A percentile compares a stretch with the other conserved stretches of the same genome.
Evolutionary conservation across 2,113 vertebrate genomes (phyloP).

Genomic region (Micromys minutus): DNA sequence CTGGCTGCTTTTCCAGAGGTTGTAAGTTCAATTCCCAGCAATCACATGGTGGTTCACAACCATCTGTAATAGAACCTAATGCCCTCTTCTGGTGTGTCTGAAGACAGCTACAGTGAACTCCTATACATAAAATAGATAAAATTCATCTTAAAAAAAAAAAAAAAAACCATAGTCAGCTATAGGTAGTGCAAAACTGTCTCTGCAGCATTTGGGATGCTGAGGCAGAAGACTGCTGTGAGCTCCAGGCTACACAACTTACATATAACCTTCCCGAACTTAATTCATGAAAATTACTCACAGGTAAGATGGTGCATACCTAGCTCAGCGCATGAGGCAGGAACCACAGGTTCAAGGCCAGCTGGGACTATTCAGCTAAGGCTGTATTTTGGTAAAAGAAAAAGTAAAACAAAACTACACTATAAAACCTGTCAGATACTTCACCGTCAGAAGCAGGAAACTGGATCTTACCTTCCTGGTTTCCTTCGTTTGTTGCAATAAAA

Average conservation of each 20-base stretch:
- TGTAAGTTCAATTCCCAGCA: too few relatives aligned
- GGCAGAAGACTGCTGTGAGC: background rate
- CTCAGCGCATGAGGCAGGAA: background rate
- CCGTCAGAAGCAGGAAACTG: background rate
- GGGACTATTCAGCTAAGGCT: background rate
- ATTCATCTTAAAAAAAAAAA: too few relatives aligned
- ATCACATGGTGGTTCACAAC: too few relatives aligned
- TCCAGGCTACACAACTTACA: background rate
- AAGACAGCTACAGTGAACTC: too few relatives aligned
- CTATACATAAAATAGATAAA: too few relatives aligned
- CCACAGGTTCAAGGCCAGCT: background rate
- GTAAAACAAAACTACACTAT: background rate
- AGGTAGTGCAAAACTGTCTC: too few relatives aligned
- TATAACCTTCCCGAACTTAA: slow-evolving; percentile 4
- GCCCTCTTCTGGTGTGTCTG: too few relatives aligned
- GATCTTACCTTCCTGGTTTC: background rate
- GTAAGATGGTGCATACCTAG: fast-evolving
- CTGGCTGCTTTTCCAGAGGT: too few relatives aligned
- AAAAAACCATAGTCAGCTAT: too few relatives aligned
- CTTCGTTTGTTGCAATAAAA: background rate
- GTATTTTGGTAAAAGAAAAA: background rate
- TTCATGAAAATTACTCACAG: background rate
- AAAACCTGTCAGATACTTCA: background rate
- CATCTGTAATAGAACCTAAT: too few relatives aligned
- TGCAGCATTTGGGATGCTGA: background rate